Evolutionary conservation across 23 tunicate genomes (phyloP), one percentile per base, ranked within the genome.

Genomic region (Phallusia fumigata): DNA sequence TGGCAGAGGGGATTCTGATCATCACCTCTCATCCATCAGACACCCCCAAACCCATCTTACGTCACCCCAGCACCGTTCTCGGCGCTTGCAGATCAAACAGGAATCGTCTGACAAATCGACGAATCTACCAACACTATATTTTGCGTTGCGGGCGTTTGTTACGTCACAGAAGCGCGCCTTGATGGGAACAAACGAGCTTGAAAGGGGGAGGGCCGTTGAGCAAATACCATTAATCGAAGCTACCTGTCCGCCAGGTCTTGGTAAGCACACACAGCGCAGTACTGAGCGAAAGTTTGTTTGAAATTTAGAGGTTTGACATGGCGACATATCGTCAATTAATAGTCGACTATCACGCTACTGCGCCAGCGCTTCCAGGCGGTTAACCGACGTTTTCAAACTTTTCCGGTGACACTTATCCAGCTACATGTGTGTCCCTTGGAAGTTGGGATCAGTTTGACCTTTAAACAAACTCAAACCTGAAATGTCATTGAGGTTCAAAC

Each of bases 151-250:
- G 28, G 28, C 69, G 69, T 21, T 58, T 58, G 69, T 58, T 58
- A 58, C 69, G 69, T 58, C 69, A 58, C 69, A 58, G 26, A 58
- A 24, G 69, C 69, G 69, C 28, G 26, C 47, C 28, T 22, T 24
- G 69, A 11, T 21, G 28, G 28, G 69, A 58, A 58, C 69, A 58
- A 58, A 58, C 69, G 69, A 16, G 69, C 28, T 21, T 58, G 28
- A 58, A 58, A 58, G 69, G 69, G 69, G 16, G 69, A 16, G 28
- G 69, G 69, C 26, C 69, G 69, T 24, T 58, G 16, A 6, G 69
- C 69, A 58, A 58, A 58, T 58, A 58, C 26, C 69, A 58, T 58
- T 58, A 58, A 58, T 58, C 69, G 69, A 58, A 58, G 69, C 69
- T 58, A 58, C 69, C 69, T 58, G 69, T 58, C 69, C 15, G 28